A percentile compares a stretch with the other conserved stretches of the same genome.
Evolutionary conservation across 2,888 invertebrate species (phyloP).

Genomic region (Epinotia brunnichana): DNA sequence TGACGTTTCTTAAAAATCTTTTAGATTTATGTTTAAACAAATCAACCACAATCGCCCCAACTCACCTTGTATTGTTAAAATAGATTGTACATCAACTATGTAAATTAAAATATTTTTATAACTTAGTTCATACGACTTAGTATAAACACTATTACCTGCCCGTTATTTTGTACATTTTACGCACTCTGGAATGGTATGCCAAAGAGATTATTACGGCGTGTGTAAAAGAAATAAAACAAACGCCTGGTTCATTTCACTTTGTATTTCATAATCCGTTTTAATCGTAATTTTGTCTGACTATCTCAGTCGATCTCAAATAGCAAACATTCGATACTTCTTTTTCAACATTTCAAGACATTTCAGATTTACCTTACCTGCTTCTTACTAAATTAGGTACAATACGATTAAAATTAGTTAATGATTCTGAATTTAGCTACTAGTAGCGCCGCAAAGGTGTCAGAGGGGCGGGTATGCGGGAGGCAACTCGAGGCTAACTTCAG

Average conservation of each 20-base stretch:
- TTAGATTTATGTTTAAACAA: no score
- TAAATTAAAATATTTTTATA: conserved; percentile 15
- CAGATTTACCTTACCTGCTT: no score
- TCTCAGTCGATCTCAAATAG: no score
- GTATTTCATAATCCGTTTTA: not conserved
- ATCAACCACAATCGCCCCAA: not conserved
- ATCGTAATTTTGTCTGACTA: not conserved
- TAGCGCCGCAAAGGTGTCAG: no score
- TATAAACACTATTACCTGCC: conserved; percentile 20
- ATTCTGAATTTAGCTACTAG: no score
- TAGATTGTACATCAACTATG: not conserved
- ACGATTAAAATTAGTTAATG: no score
- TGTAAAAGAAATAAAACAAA: conserved; percentile 54
- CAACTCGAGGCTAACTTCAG: no score
- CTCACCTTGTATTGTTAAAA: not conserved
- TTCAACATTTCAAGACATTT: no score
- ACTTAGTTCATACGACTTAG: conserved; percentile 45
- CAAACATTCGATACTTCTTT: no score
- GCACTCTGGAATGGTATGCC: conserved; percentile 67
- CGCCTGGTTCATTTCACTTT: not conserved
- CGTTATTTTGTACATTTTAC: conserved; percentile 47
- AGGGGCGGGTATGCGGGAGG: no score
- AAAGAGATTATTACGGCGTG: conserved; percentile 72
- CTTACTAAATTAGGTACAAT: no score
- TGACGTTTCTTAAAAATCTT: no score